These are phyloP conservation scores for Heliornis fulica DNA, from an alignment of 2,113 vertebrate species.

Conservation along the genomic window DNA sequence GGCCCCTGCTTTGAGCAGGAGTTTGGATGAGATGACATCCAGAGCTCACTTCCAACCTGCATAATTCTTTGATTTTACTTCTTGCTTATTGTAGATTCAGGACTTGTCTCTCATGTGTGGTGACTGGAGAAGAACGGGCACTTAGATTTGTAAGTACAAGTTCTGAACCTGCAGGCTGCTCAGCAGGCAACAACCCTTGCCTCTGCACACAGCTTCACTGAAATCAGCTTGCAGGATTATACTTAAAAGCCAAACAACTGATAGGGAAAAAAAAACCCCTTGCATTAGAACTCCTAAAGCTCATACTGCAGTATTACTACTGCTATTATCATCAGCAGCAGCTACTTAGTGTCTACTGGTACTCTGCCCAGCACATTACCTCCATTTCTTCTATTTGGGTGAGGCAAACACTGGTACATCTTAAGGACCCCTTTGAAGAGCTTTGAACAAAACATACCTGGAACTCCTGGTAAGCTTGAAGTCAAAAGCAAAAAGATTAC, in stretches of 20 bases:
- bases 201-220: not conserved
- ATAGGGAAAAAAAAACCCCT: not conserved
- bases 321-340: not conserved
- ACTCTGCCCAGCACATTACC: not conserved
- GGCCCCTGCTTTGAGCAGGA: not conserved
- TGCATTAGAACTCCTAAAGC: not conserved
- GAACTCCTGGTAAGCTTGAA: not conserved
- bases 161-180: not conserved
- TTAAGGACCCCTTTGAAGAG: not conserved
- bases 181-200: not conserved
- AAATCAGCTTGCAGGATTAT: not conserved
- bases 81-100: not conserved
- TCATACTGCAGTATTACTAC: not conserved
- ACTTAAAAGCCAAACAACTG: not conserved
- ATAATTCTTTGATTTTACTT: not conserved
- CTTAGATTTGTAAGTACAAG: not conserved
- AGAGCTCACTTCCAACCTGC: not conserved
- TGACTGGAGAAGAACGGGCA: not conserved
- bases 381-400: not conserved
- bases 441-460: not conserved
- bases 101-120: not conserved
- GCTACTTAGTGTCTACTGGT: not conserved
- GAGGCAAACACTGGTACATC: not conserved
- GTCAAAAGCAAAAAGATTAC: not conserved
- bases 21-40: not conserved